A percentile compares a stretch with the other conserved stretches of the same genome.
phyloP scores from a whole-genome alignment of 2,797 vertebrate species.

The Apogon talboti region DNA sequence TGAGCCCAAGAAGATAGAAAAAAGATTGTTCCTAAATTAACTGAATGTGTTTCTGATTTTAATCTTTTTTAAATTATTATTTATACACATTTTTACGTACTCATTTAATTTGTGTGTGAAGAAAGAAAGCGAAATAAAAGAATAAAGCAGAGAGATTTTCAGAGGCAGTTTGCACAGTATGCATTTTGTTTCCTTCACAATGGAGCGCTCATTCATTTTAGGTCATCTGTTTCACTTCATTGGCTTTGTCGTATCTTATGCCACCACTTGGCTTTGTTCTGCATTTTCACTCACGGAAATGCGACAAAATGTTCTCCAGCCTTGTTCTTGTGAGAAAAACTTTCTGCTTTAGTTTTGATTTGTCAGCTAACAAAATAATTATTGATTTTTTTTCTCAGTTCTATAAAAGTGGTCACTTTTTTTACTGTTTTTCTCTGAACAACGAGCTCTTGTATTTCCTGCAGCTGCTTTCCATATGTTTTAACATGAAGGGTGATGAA shows the following conservation, averaged over 20 bases:
- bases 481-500: constrained; percentile 22
- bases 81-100: too few species aligned
- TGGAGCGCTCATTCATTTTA: constrained; percentile 11
- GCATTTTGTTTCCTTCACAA: constrained; percentile 24
- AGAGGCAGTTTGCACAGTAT: constrained; percentile 6
- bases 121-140: background rate
- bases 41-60: too few species aligned
- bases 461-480: constrained; percentile 55
- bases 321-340: background rate
- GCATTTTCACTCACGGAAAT: background rate
- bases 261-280: background rate
- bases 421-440: background rate
- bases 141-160: background rate
- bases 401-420: background rate
- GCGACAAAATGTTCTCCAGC: constrained; percentile 2
- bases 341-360: background rate
- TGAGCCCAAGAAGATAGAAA: too few species aligned
- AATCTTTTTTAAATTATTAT: too few species aligned
- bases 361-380: background rate
- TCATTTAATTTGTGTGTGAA: background rate
- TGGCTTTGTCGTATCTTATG: constrained; percentile 27
- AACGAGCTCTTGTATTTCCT: constrained; percentile 8
- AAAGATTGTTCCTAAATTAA: too few species aligned
- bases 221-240: constrained; percentile 19
- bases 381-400: background rate